Percentiles rank a stretch among this genome's conserved stretches.
Evolutionary conservation across 2,113 vertebrate species (phyloP).

Genomic region (Ceyx cyanopectus): DNA sequence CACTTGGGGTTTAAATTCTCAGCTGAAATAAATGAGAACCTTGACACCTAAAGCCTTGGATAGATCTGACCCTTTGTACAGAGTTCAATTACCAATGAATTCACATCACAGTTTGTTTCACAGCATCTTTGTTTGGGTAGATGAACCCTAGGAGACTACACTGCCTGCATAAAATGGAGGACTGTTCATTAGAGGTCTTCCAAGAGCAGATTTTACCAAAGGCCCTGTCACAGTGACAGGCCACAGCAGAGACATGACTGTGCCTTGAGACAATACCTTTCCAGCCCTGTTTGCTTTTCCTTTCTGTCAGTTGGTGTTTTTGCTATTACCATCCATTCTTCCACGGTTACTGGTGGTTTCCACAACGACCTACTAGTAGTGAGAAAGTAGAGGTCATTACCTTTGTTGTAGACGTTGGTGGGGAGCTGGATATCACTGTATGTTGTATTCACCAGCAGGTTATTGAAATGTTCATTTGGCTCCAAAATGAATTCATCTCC

Average conservation of each 20-base stretch:
- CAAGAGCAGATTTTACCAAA: background rate
- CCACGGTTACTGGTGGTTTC: background rate
- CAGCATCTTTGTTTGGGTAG: background rate
- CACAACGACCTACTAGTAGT: background rate
- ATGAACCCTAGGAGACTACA: background rate
- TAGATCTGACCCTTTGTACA: background rate
- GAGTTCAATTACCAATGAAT: background rate
- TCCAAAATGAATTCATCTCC: conserved; percentile 90
- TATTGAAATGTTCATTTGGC: conserved; percentile 91
- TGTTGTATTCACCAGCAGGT: conserved; percentile 88
- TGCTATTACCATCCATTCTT: background rate
- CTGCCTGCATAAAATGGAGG: background rate
- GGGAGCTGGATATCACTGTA: conserved; percentile 93
- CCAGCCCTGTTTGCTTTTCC: background rate
- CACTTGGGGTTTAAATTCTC: background rate
- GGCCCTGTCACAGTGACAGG: background rate
- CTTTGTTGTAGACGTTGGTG: conserved; percentile 97
- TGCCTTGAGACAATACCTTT: background rate
- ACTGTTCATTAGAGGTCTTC: background rate
- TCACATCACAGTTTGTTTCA: background rate
- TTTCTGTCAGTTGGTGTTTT: background rate
- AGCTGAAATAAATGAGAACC: background rate
- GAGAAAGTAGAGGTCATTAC: conserved; percentile 53
- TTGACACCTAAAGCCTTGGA: background rate
- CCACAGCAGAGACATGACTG: background rate